Base-by-base conservation (phyloP, 2,888 invertebrate genomes). In the Geophilus truncorum region DNA sequence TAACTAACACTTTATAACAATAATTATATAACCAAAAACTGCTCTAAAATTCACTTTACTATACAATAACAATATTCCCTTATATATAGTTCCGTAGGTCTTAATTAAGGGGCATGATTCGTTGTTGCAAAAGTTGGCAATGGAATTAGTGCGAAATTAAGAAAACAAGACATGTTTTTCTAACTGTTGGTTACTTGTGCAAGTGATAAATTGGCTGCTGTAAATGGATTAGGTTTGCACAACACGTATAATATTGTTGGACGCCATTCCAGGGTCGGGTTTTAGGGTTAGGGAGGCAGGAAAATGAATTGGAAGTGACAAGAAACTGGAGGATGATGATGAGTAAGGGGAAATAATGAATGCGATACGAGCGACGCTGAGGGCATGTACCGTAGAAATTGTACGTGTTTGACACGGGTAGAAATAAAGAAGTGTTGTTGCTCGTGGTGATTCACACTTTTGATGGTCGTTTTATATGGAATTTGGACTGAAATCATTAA, bases 301-400 rank as follows among this genome's bases (percentile, higher is more conserved):
- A n/a, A 70, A 62, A 70, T 28, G 70, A 25, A 70, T 70, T 70
- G 28, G 12, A 70, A 70, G 70, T 70, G 70, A 28, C 70, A 70
- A 70, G 70, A 70, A 70, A 70, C 10, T 28, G 70, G 25, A 4
- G 70, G 25, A 70, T 28, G 25, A 4, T 25, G 25, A 70, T 28
- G 70, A 70, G 70, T 70, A 70, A 70, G 70, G 51, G 15, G 21
- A 23, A 62, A 62, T 62, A 62, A 62, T 23, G 21, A 62, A 23
- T 5, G 21, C 6, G 62, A 62, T n/a, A 25, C 6, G 1, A 15
- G 7, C 25, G 10, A 7, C 28, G 25, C 70, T 70, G 12, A 15
- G 25, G 70, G 70, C 28, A 0, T 51, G 51, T 51, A 18, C 21
- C 0, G 51, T 51, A 3, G 21, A 18, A 51, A n/a, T 18, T 51